A percentile compares a stretch with the other conserved stretches of the same genome.
Conservation (phyloP, 2,888 invertebrate species). For the Pilophorus perplexus region DNA sequence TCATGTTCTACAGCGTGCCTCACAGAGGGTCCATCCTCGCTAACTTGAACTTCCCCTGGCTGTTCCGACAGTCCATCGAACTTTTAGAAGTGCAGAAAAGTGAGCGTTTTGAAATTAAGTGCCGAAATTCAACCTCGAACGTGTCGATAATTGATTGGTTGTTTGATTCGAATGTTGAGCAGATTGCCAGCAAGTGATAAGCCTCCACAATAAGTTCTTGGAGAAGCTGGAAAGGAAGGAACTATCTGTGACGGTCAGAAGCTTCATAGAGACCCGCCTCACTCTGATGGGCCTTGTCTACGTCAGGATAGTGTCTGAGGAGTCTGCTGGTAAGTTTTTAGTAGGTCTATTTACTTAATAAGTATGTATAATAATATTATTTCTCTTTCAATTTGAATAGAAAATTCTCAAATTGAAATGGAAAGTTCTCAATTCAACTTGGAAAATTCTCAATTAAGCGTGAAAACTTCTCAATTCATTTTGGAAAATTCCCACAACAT, state of each 20-base stretch:
- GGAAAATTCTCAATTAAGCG: not conserved
- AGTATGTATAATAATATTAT: conserved; percentile 31
- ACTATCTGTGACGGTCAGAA: conserved; percentile 62
- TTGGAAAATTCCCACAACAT: no score
- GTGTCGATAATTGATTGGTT: no score
- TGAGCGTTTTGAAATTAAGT: conserved; percentile 52
- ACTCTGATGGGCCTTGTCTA: conserved; percentile 73
- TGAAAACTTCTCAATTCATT: no score
- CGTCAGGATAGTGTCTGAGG: conserved; percentile 70
- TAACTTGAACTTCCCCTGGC: conserved; percentile 64
- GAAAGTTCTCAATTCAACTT: no score
- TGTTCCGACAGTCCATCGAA: conserved; percentile 74
- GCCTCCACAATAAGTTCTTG: conserved; percentile 64
- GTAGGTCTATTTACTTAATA: no score
- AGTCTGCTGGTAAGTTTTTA: conserved; percentile 74
- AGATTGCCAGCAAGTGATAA: conserved; percentile 69
- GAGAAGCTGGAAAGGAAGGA: conserved; percentile 57
- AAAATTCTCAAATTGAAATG: no score
- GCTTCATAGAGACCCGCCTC: conserved; percentile 74
- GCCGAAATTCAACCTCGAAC: no score
- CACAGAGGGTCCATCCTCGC: conserved; percentile 79
- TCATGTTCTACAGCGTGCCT: conserved; percentile 84
- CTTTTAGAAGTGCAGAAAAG: conserved; percentile 75
- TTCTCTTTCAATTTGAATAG: conserved; percentile 21
- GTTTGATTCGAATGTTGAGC: conserved; percentile 50